Evolutionary conservation across 2,888 invertebrate genomes (phyloP).

Genomic region (Rhingia campestris): DNA sequence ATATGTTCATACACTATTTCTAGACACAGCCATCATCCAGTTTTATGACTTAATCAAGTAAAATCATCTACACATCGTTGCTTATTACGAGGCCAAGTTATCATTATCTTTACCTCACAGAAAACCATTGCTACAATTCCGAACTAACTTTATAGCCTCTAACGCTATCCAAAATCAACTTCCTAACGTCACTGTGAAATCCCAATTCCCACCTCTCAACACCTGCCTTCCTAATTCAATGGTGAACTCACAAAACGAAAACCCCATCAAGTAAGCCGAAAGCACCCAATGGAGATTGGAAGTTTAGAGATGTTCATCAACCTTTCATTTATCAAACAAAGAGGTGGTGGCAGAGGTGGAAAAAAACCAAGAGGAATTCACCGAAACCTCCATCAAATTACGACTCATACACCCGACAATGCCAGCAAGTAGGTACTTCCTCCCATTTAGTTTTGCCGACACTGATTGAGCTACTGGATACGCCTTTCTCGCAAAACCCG

Average conservation of each 20-base stretch:
- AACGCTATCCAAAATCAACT: neutral
- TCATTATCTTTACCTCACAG: too few species aligned
- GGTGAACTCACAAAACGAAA: conserved; percentile 1
- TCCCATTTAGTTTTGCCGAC: conserved; percentile 73
- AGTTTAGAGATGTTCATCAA: conserved; percentile 60
- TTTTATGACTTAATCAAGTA: too few species aligned
- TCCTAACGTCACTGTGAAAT: conserved; percentile 9
- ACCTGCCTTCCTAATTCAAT: neutral
- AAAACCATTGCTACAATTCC: too few species aligned
- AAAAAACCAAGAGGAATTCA: conserved; percentile 39
- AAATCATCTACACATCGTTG: too few species aligned
- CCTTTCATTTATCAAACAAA: conserved; percentile 58
- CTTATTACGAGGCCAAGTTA: too few species aligned
- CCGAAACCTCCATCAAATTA: conserved; percentile 66
- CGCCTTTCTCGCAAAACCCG: conserved; percentile 62
- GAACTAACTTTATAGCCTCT: too few species aligned
- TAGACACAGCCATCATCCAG: too few species aligned
- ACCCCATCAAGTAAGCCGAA: conserved; percentile 17
- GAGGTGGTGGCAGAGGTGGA: conserved; percentile 18
- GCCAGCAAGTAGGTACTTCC: conserved; percentile 60
- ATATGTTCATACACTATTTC: too few species aligned
- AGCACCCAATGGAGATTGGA: conserved; percentile 20
- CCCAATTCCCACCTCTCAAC: neutral
- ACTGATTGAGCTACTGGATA: conserved; percentile 74
- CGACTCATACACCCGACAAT: conserved; percentile 65